Conservation (phyloP, 1,140 invertebrate genomes). For the Lucilia cuprina region DNA sequence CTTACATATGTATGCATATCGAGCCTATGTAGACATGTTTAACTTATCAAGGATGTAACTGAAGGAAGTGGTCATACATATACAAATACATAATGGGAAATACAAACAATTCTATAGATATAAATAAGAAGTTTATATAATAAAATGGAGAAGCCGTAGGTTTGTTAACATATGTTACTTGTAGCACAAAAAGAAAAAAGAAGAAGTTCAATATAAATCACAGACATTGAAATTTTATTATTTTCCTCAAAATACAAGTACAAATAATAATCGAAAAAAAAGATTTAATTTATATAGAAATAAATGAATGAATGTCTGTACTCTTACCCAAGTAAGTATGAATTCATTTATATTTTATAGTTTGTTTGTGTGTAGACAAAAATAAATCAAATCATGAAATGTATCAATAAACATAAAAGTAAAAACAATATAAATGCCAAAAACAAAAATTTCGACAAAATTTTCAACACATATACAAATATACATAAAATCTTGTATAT, state of each 20-base stretch:
- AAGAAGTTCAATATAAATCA: neutral
- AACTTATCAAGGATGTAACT: neutral
- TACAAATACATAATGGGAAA: neutral
- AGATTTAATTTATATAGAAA: neutral
- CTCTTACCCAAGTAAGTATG: neutral
- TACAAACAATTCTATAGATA: neutral
- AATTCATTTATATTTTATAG: neutral
- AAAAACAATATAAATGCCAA: neutral
- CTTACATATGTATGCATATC: neutral
- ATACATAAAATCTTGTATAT: neutral
- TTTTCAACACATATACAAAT: neutral
- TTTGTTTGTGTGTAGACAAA: neutral
- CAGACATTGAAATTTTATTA: slow-evolving; percentile 3
- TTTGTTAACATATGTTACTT: neutral
- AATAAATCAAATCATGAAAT: neutral
- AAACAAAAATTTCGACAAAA: neutral
- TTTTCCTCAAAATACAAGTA: neutral
- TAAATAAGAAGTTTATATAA: neutral
- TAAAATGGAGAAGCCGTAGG: neutral
- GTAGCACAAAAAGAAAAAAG: neutral
- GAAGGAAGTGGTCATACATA: neutral
- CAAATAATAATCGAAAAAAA: neutral
- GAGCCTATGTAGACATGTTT: neutral
- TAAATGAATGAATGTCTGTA: neutral
- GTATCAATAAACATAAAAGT: slow-evolving; percentile 3